Base-by-base conservation (phyloP, 2,113 vertebrate genomes). In the Albula glossodonta region DNA sequence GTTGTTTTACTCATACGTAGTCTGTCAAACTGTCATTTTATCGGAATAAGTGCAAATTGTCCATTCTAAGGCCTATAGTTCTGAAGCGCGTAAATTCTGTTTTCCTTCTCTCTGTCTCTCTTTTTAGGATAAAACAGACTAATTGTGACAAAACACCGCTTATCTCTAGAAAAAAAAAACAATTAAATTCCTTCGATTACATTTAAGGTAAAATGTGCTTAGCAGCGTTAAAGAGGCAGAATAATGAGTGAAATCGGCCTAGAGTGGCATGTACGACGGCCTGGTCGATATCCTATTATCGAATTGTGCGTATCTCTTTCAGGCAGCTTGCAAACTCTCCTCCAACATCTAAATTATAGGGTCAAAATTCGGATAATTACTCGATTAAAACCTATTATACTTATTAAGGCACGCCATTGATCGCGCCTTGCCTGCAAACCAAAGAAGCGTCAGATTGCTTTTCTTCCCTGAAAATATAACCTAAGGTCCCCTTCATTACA, bases 341-440 rank as follows among this genome's bases (percentile, higher is more conserved):
- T 94, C 94, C 94, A 96, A 97, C 97, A 94, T 97, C 96, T 97
- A 97, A 97, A 97, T 97, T 97, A 97, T 96, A 96, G 96, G 96
- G 95, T 96, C 96, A 96, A 96, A 97, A 97, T 96, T 97, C 96
- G 95, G 97, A 97, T 97, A 97, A 97, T 97, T 96, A 97, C 96
- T 96, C 95, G 96, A 97, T 97, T 97, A 97, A 96, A 97, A 96
- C 95, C 95, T 95, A 96, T 97, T 97, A 96, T 96, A 96, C 95
- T 97, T 97, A 97, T 97, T 96, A 97, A 95, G 95, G 94, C 91
- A 91, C 88, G 91, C 91, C 94, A 97, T 97, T 94, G 97, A 97
- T 96, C 95, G 93, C 78, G 93, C 90, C 93, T 94, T 95, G 94
- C 94, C 91, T 96, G 96, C 95, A 94, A 96, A 96, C 94, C 82